Conservation (phyloP, 1,140 invertebrate species). For the Sitophilus oryzae region DNA sequence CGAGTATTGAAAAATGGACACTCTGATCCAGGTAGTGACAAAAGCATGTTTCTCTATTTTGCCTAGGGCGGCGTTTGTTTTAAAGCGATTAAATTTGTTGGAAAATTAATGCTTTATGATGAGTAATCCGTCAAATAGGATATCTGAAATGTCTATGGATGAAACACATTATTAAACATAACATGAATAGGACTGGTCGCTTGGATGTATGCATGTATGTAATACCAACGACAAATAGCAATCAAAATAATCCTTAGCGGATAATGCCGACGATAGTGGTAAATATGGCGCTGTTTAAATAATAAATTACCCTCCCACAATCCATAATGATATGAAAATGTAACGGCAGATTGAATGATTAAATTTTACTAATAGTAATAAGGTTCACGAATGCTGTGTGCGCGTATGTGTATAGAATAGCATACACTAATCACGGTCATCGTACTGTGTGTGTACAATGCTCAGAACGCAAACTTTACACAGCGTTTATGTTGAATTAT, state of each 20-base stretch:
- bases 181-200: background rate
- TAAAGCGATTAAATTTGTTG: no score
- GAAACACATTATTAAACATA: background rate
- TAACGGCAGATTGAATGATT: background rate
- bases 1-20: no score
- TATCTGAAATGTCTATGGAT: background rate
- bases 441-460: background rate
- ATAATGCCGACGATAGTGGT: background rate
- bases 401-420: background rate
- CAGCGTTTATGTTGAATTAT: constrained; percentile 1
- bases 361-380: background rate
- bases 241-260: constrained; percentile 6
- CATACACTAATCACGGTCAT: background rate
- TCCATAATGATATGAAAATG: background rate
- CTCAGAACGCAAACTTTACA: background rate
- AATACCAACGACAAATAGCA: background rate
- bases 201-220: background rate
- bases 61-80: no score
- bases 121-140: background rate
- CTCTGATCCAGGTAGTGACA: no score
- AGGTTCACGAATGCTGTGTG: background rate
- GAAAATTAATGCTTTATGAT: background rate
- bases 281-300: background rate
- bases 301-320: background rate
- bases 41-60: no score